Base-by-base conservation (phyloP, 2,113 vertebrate species). In the Alligator sinensis region DNA sequence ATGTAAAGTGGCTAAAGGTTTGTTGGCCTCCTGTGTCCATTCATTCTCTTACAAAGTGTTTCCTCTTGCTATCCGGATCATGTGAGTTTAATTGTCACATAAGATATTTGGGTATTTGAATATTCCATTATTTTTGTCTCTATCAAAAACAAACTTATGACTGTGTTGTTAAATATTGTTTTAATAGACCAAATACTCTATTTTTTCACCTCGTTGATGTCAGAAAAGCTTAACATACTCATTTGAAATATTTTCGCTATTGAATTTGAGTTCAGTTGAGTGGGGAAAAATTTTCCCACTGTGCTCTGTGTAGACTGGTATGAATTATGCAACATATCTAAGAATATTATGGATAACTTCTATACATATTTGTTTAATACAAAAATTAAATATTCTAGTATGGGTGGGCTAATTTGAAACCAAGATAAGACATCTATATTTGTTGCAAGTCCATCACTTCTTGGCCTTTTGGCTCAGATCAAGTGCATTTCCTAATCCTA, bases 1-100 rank as follows among this genome's bases (percentile, higher is more conserved):
- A 98, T 98, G 98, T 99, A 98, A 99, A 98, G 98, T 99, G 98
- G 98, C 98, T 98, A 96, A 98, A 98, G 98, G 98, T 99, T 98
- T 98, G 98, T 98, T 98, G 98, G 98, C 98, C 98, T 98, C 91
- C 97, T 98, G 97, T 97, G 97, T 98, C 98, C 97, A 98, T 97
- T 97, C 96, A 92, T 96, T 98, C 96, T 95, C 83, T 80, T 95
- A 17, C 96, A 88, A 97, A 97, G 96, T 98, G 98, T 96, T 97
- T 98, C 96, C 98, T 98, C 98, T 98, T 98, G 98, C 98, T 98
- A 97, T 98, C 90, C 90, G 84, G 64, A 22, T 89, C 3, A 38
- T 77, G 80, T 80, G 77, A 22, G 77, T 58, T 81, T 38, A 21
- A 81, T 77, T 86, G 55, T 22, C 34, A 28, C 55, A 66, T 55